phyloP scores from a whole-genome alignment of 2,888 invertebrate genomes.

The Lottia gigantea region DNA sequence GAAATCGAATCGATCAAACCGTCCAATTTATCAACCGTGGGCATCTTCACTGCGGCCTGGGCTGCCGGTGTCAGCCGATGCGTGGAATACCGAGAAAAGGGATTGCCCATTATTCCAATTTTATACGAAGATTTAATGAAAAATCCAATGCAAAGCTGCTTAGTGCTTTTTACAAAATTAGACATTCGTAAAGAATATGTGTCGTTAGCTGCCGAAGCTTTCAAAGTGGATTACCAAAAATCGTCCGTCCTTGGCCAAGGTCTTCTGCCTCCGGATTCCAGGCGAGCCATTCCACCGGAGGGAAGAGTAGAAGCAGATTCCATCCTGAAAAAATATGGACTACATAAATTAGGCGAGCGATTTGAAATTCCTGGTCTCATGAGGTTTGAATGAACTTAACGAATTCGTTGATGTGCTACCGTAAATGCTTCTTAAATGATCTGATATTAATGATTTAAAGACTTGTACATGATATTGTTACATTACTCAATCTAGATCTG shows the following conservation, averaged over 20 bases:
- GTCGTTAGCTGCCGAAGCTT: constrained; percentile 47
- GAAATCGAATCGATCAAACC: constrained; percentile 37
- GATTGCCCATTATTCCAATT: constrained; percentile 50
- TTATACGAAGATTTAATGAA: constrained; percentile 60
- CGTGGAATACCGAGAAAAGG: constrained; percentile 46
- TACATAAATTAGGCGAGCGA: constrained; percentile 55
- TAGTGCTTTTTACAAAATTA: constrained; percentile 47
- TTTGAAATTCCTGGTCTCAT: constrained; percentile 49
- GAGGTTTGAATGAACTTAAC: neutral
- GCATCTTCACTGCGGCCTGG: constrained; percentile 54
- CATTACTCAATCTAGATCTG: too few relatives aligned
- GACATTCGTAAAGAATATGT: constrained; percentile 53
- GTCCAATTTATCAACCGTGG: constrained; percentile 42
- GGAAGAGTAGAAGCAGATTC: constrained; percentile 51
- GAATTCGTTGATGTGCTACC: too few relatives aligned
- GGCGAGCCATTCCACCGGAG: constrained; percentile 44
- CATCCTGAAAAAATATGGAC: constrained; percentile 51
- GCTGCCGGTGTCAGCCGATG: constrained; percentile 49
- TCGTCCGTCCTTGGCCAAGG: constrained; percentile 36
- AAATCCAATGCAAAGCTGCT: constrained; percentile 46
- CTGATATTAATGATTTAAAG: too few relatives aligned
- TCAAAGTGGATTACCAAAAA: constrained; percentile 49
- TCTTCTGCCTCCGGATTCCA: constrained; percentile 37
- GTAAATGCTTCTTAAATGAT: too few relatives aligned
- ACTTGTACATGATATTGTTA: too few relatives aligned